These are phyloP conservation scores for Trematocara nigrifrons DNA, from an alignment of 2,113 vertebrate species.

Conservation along the genomic window DNA sequence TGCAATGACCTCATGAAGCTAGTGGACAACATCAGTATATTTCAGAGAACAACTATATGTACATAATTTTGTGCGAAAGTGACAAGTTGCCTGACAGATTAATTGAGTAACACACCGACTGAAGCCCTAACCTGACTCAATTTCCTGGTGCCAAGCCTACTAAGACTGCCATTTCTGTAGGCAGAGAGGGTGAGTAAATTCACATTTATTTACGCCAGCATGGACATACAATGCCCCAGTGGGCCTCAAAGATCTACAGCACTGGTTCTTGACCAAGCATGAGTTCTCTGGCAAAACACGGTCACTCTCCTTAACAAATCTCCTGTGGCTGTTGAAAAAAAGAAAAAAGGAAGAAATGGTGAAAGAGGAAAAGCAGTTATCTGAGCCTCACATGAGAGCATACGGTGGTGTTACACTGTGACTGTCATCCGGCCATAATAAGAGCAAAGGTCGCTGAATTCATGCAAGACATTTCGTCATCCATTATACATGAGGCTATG, in stretches of 20 bases:
- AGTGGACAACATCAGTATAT: neutral
- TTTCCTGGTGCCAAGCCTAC: neutral
- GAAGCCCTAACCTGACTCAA: neutral
- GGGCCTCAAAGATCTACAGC: neutral
- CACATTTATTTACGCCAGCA: neutral
- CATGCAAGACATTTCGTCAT: slow-evolving; percentile 26
- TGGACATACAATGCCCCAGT: neutral
- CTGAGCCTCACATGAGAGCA: neutral
- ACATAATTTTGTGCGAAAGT: neutral
- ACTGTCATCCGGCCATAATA: neutral
- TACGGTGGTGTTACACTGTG: neutral
- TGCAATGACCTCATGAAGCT: fast-evolving
- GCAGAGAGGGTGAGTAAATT: neutral
- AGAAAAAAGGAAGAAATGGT: neutral
- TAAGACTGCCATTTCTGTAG: neutral
- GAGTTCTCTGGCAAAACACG: neutral
- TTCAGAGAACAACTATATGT: neutral
- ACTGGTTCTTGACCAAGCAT: neutral
- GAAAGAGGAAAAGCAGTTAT: neutral
- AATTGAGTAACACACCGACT: neutral
- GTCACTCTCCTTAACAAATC: neutral
- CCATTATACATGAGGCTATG: slow-evolving; percentile 26
- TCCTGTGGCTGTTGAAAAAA: neutral
- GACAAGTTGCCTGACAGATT: neutral
- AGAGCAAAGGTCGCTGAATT: slow-evolving; percentile 25